Percentiles rank a stretch among this genome's conserved stretches.
Evolutionary conservation across 2,888 invertebrate species (phyloP).

Genomic region (Callimorpha dominula): DNA sequence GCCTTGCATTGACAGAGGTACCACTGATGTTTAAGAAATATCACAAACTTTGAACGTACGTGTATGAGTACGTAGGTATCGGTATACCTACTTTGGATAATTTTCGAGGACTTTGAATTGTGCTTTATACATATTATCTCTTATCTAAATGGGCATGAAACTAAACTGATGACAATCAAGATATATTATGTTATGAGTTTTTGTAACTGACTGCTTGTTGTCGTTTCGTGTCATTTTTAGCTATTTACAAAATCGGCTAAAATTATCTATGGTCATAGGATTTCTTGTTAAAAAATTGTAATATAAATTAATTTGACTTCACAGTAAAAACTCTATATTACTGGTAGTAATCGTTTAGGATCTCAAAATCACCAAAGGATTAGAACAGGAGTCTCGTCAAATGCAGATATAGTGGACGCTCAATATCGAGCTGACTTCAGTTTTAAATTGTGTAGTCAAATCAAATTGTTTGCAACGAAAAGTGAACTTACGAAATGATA

Average conservation of each 20-base stretch:
- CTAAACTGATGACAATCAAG: neutral
- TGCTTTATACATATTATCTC: neutral
- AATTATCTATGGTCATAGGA: neutral
- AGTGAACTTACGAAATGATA: conserved; percentile 9
- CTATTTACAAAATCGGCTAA: neutral
- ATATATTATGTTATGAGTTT: neutral
- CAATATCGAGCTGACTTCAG: conserved; percentile 1
- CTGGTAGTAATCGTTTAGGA: neutral
- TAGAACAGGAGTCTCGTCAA: neutral
- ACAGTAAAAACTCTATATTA: neutral
- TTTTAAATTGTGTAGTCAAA: neutral
- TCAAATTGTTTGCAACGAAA: neutral
- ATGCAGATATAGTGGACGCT: neutral
- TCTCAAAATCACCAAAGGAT: neutral
- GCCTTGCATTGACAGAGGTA: neutral
- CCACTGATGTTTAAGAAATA: neutral
- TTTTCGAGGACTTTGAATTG: neutral
- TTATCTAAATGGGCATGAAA: neutral
- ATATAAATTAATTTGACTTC: neutral
- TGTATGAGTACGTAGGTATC: too few species aligned
- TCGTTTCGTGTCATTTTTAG: neutral
- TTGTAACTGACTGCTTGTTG: neutral
- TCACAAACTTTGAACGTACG: too few species aligned
- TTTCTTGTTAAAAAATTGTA: neutral
- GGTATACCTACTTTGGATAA: too few species aligned